phyloP scores from a whole-genome alignment of 2,888 invertebrate species.

The Dolomedes plantarius region DNA sequence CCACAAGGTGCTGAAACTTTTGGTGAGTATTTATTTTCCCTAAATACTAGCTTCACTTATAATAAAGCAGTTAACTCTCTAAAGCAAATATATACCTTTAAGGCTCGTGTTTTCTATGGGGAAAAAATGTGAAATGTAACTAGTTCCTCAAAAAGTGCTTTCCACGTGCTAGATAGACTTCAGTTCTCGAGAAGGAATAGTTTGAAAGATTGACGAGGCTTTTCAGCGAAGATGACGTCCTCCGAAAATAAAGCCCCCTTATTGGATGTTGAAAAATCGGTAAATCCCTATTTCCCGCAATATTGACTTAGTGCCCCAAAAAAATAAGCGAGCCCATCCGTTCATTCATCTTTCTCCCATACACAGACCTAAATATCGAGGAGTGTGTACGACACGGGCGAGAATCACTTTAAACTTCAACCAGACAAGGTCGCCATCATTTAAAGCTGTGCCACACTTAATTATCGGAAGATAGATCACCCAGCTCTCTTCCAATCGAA shows the following conservation, averaged over 20 bases:
- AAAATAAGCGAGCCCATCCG: not conserved
- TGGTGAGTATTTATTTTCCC: no score
- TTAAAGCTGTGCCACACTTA: constrained; percentile 38
- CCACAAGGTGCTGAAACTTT: no score
- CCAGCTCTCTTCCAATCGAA: constrained; percentile 38
- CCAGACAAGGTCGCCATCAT: constrained; percentile 12
- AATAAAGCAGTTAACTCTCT: no score
- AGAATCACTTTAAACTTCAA: constrained; percentile 8
- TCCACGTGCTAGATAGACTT: no score
- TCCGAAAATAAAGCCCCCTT: no score
- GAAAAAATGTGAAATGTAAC: no score
- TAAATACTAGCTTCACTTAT: no score
- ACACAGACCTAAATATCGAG: not conserved
- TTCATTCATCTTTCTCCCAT: not conserved
- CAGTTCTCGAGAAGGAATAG: no score
- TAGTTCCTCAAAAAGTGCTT: no score
- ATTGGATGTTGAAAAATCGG: not conserved
- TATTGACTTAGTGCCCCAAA: not conserved
- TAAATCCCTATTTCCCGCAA: not conserved
- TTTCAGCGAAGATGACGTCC: no score
- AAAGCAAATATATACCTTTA: no score
- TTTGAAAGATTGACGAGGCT: not conserved
- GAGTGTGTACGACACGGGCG: constrained; percentile 11
- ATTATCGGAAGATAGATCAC: constrained; percentile 67
- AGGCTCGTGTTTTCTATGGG: no score